Evolutionary conservation across 37 sponge, comb jelly and placozoan species (phyloP).

Genomic region (Petrosia ficiformis): DNA sequence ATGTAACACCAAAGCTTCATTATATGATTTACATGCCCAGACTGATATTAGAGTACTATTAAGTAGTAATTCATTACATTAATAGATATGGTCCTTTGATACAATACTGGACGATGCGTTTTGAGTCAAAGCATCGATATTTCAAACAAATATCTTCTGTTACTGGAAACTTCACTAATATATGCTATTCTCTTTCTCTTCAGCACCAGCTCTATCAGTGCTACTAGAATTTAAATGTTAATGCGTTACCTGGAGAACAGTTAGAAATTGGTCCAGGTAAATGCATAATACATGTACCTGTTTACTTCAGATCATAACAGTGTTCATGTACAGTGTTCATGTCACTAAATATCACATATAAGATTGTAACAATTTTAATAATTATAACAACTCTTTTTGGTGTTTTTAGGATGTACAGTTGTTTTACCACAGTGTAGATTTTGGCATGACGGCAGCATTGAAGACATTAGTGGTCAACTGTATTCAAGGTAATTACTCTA

Average conservation of each 20-base stretch:
- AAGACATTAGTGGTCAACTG: too few relatives aligned
- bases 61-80: neutral
- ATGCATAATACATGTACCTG: too few relatives aligned
- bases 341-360: too few relatives aligned
- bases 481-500: too few relatives aligned
- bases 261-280: neutral
- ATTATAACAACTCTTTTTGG: too few relatives aligned
- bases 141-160: neutral
- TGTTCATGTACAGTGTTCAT: too few relatives aligned
- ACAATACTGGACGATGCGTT: neutral
- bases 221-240: neutral
- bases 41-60: neutral
- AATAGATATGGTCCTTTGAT: neutral
- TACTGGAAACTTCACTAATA: neutral
- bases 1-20: conserved; percentile 9
- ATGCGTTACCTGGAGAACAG: neutral
- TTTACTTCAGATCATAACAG: too few relatives aligned
- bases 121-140: neutral
- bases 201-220: neutral
- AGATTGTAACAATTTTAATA: too few relatives aligned
- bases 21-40: conserved; percentile 8
- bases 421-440: too few relatives aligned
- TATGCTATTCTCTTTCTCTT: neutral
- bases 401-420: too few relatives aligned
- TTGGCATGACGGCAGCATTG: too few relatives aligned